A percentile compares a stretch with the other conserved stretches of the same genome.
These are phyloP conservation scores for Tubulanus polymorphus DNA, from an alignment of 2,888 invertebrate genomes.

Conservation along the genomic window DNA sequence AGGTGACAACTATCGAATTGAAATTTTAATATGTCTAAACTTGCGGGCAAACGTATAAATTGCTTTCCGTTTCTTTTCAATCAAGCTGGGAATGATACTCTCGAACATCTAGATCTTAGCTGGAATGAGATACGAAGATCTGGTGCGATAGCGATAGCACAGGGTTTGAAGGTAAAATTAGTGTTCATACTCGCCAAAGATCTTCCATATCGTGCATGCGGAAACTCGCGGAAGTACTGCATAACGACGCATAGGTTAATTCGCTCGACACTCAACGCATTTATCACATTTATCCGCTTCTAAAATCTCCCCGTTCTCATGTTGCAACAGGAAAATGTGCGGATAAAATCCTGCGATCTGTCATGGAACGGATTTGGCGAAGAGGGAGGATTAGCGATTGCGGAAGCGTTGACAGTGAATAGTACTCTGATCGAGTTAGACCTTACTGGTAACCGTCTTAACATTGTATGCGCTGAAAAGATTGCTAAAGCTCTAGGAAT, in stretches of 20 bases:
- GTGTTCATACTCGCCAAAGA: too few species aligned
- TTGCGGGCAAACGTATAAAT: too few species aligned
- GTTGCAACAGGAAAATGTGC: slow-evolving; percentile 44
- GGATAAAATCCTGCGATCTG: slow-evolving; percentile 43
- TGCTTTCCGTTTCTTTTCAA: not conserved
- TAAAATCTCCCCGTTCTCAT: not conserved
- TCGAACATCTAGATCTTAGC: slow-evolving; percentile 48
- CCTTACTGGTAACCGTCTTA: slow-evolving; percentile 48
- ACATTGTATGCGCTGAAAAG: slow-evolving; percentile 31
- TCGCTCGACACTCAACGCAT: too few species aligned
- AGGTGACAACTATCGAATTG: slow-evolving; percentile 26
- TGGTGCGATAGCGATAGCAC: slow-evolving; percentile 44
- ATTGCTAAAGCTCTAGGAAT: slow-evolving; percentile 41
- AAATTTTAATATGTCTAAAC: not conserved
- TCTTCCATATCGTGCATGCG: too few species aligned
- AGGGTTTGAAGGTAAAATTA: slow-evolving; percentile 43
- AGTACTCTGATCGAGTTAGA: slow-evolving; percentile 44
- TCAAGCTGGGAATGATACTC: slow-evolving; percentile 45
- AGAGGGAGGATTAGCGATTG: slow-evolving; percentile 46
- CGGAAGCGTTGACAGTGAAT: slow-evolving; percentile 44
- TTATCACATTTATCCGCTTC: too few species aligned
- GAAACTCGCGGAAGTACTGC: too few species aligned
- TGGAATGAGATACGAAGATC: slow-evolving; percentile 47
- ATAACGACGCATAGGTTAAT: too few species aligned
- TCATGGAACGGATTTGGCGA: slow-evolving; percentile 51